A percentile compares a stretch with the other conserved stretches of the same genome.
phyloP scores from a whole-genome alignment of 2,888 invertebrate genomes.

The Sipha maydis region DNA sequence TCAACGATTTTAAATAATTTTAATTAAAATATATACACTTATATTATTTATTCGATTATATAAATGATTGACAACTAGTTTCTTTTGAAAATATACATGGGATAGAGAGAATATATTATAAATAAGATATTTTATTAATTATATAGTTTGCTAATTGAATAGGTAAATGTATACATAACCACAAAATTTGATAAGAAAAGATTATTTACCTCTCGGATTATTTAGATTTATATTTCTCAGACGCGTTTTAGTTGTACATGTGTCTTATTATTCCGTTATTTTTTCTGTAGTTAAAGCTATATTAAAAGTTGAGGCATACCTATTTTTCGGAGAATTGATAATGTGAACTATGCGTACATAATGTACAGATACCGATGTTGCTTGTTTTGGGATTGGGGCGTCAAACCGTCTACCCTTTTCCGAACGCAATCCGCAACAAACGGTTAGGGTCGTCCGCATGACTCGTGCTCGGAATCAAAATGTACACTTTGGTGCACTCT shows the following conservation, averaged over 20 bases:
- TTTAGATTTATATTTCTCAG: background rate
- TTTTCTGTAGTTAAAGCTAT: background rate
- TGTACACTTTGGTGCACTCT: constrained; percentile 7
- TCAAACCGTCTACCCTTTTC: constrained; percentile 46
- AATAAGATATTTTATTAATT: too few relatives aligned
- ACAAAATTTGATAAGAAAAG: background rate
- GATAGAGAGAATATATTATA: too few relatives aligned
- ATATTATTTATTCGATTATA: too few relatives aligned
- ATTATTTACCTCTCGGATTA: background rate
- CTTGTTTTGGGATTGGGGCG: constrained; percentile 27
- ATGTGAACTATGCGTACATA: constrained; percentile 22
- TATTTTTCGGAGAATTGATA: constrained; percentile 10
- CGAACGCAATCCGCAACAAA: constrained; percentile 25
- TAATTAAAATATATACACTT: too few relatives aligned
- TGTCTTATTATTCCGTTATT: background rate
- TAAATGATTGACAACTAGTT: too few relatives aligned
- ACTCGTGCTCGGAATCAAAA: constrained; percentile 53
- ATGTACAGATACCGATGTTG: background rate
- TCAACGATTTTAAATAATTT: too few relatives aligned
- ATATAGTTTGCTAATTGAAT: background rate
- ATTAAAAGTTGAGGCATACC: background rate
- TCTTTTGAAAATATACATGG: too few relatives aligned
- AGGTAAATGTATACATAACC: background rate
- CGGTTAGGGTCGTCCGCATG: background rate
- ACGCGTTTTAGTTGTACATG: background rate